phyloP scores from a whole-genome alignment of 30 jellyfish, hydroid and myxozoan species.

The Cassiopea andromeda region DNA sequence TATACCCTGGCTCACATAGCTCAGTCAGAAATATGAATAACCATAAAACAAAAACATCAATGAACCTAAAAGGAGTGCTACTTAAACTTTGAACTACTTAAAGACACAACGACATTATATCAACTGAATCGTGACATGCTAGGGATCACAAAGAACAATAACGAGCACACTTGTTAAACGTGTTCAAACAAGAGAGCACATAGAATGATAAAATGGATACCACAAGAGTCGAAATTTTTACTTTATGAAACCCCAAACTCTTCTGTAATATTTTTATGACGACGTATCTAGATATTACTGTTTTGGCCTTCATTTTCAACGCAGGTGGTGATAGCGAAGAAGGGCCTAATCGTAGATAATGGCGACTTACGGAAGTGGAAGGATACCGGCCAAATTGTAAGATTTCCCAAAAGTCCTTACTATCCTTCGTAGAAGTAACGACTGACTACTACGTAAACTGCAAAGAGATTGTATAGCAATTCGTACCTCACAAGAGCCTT shows the following conservation, averaged over 20 bases:
- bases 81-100: background rate
- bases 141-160: slow-evolving; percentile 38
- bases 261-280: background rate
- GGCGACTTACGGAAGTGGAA: slow-evolving; percentile 73
- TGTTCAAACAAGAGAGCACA: slow-evolving; percentile 46
- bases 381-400: slow-evolving; percentile 11
- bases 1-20: too few species aligned
- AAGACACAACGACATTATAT: background rate
- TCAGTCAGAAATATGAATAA: too few species aligned
- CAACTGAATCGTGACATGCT: slow-evolving; percentile 6
- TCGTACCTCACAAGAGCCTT: slow-evolving; percentile 36
- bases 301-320: slow-evolving; percentile 1
- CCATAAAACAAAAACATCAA: too few species aligned
- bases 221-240: background rate
- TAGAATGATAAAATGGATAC: background rate
- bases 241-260: background rate
- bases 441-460: background rate
- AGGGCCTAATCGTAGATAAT: slow-evolving; percentile 44
- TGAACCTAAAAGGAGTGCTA: too few species aligned
- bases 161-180: slow-evolving; percentile 44
- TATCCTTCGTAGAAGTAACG: too few species aligned
- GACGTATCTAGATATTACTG: background rate
- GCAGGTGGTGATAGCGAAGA: slow-evolving; percentile 29
- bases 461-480: background rate
- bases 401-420: background rate